These are phyloP conservation scores for Hyposoter didymator DNA, from an alignment of 2,888 invertebrate species.

Conservation along the genomic window DNA sequence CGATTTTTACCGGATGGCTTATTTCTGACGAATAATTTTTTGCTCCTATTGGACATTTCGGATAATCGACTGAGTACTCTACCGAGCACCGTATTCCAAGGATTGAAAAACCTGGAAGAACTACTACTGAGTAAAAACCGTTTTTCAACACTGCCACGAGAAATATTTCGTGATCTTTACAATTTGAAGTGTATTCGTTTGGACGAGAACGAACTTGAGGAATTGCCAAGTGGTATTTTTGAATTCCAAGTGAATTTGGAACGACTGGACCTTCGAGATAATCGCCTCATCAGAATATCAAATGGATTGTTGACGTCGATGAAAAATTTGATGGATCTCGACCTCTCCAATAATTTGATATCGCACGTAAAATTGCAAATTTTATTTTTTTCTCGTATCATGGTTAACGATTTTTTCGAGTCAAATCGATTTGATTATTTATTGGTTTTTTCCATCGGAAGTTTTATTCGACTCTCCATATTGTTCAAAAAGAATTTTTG, in stretches of 20 bases:
- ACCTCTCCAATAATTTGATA: constrained; percentile 89
- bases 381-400: neutral
- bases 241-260: constrained; percentile 86
- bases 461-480: neutral
- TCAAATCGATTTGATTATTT: neutral
- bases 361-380: constrained; percentile 81
- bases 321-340: constrained; percentile 87
- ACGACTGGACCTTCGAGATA: constrained; percentile 90
- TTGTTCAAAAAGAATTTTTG: neutral
- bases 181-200: constrained; percentile 88
- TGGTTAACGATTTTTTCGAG: neutral
- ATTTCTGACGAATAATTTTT: constrained; percentile 82
- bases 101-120: constrained; percentile 87
- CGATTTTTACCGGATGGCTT: constrained; percentile 86
- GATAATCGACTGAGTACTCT: constrained; percentile 90
- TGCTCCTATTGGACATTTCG: constrained; percentile 89
- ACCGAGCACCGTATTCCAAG: constrained; percentile 87
- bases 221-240: constrained; percentile 87
- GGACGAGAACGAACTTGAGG: constrained; percentile 88
- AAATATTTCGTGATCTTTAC: constrained; percentile 86
- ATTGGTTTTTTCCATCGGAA: neutral
- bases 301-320: constrained; percentile 86
- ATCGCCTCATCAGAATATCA: constrained; percentile 87
- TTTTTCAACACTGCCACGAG: constrained; percentile 86
- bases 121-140: constrained; percentile 89